Conservation (phyloP, 2,113 vertebrate genomes). For the Oenanthe melanoleuca region DNA sequence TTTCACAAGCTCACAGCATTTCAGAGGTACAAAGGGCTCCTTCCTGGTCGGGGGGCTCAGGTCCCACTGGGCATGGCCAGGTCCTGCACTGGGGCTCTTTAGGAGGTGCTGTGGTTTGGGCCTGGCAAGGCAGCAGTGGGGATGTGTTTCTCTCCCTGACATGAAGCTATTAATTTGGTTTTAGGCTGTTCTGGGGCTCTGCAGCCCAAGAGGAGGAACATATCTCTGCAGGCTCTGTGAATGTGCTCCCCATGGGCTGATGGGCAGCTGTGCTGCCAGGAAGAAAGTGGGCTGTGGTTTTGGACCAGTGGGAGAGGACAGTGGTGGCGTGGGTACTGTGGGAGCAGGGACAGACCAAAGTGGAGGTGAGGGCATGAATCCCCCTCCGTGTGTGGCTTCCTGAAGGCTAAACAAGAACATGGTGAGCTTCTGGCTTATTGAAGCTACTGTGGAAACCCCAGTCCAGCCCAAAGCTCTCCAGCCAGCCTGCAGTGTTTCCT, state of each 20-base stretch:
- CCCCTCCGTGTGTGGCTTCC: background rate
- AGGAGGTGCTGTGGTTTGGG: background rate
- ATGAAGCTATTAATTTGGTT: background rate
- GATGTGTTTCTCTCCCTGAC: background rate
- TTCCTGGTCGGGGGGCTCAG: background rate
- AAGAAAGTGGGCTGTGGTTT: background rate
- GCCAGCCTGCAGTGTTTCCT: background rate
- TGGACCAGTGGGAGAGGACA: background rate
- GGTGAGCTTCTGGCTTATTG: background rate
- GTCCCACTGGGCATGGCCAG: background rate
- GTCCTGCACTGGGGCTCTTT: background rate
- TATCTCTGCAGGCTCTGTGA: background rate
- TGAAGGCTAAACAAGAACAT: background rate
- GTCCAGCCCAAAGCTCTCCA: background rate
- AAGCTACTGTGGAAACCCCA: background rate
- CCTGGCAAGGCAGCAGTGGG: background rate
- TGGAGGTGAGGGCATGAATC: background rate
- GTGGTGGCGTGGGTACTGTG: accelerated
- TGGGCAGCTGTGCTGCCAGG: background rate
- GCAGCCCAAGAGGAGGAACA: background rate
- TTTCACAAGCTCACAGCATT: conserved; percentile 29
- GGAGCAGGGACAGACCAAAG: background rate
- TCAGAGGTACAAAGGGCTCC: conserved; percentile 25
- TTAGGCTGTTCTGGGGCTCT: background rate
- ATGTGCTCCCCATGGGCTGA: background rate